These are phyloP conservation scores for Suillia variegata DNA, from an alignment of 2,888 invertebrate species.

Conservation along the genomic window DNA sequence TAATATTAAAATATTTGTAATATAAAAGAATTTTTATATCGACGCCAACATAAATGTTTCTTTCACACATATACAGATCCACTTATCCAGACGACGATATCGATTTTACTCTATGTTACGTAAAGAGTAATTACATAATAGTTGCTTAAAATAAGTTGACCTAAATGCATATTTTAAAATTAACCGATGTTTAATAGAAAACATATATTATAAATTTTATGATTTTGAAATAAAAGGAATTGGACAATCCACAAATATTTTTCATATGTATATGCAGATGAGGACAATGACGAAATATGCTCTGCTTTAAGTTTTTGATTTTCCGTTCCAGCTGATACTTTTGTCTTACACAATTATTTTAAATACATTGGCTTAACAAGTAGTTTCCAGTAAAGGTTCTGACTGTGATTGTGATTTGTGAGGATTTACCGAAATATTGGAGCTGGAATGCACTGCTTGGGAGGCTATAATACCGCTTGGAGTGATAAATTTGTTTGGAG, in stretches of 20 bases:
- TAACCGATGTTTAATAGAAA: not conserved
- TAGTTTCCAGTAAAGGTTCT: slow-evolving; percentile 59
- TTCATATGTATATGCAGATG: too few relatives aligned
- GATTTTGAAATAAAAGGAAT: too few relatives aligned
- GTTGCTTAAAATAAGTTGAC: not conserved
- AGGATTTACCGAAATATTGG: slow-evolving; percentile 29
- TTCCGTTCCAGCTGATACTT: too few relatives aligned
- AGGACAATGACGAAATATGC: too few relatives aligned
- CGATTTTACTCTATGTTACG: not conserved
- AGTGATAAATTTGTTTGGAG: not conserved
- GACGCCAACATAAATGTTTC: too few relatives aligned
- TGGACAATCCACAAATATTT: too few relatives aligned
- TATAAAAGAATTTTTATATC: not conserved
- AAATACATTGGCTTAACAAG: slow-evolving; percentile 57
- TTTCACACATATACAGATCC: too few relatives aligned
- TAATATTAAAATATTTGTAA: not conserved
- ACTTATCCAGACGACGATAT: too few relatives aligned
- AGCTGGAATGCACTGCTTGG: slow-evolving; percentile 2
- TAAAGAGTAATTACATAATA: not conserved
- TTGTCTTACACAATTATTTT: too few relatives aligned
- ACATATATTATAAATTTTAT: too few relatives aligned
- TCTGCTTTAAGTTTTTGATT: not conserved
- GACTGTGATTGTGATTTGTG: slow-evolving; percentile 39
- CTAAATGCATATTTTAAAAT: slow-evolving; percentile 1
- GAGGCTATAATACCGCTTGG: not conserved